A percentile compares a stretch with the other conserved stretches of the same genome.
Conservation (phyloP, 30 jellyfish, hydroid and myxozoan species). For the Turritopsis rubra region DNA sequence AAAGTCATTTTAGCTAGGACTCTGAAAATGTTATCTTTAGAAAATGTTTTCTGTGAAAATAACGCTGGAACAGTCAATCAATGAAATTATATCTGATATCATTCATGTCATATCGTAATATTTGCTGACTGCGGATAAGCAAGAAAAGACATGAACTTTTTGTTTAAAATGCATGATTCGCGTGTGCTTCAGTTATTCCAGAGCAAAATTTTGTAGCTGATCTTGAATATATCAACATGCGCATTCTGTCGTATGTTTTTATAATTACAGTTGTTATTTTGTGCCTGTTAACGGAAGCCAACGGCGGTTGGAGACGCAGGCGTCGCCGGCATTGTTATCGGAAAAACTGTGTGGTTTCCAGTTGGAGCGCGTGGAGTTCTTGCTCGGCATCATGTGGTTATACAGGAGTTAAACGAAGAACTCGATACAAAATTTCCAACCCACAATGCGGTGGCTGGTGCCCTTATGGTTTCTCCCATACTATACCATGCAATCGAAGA, state of each 20-base stretch:
- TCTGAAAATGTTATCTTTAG: too few relatives aligned
- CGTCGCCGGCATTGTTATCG: neutral
- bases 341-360: neutral
- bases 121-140: neutral
- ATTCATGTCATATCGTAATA: neutral
- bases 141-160: neutral
- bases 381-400: constrained; percentile 21
- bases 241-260: neutral
- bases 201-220: neutral
- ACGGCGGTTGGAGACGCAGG: neutral
- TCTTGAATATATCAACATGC: neutral
- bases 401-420: neutral
- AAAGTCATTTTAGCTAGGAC: too few relatives aligned
- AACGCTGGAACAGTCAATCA: neutral
- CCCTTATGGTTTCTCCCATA: neutral
- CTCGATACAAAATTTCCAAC: neutral
- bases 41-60: neutral
- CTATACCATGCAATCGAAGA: constrained; percentile 37
- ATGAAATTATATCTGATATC: neutral
- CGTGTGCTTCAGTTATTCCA: neutral
- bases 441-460: neutral
- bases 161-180: neutral
- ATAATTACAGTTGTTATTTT: neutral
- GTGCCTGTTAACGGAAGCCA: neutral
- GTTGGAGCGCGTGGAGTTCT: constrained; percentile 18